Evolutionary conservation across 2,888 invertebrate genomes (phyloP).

Genomic region (Cheilosia vernalis): DNA sequence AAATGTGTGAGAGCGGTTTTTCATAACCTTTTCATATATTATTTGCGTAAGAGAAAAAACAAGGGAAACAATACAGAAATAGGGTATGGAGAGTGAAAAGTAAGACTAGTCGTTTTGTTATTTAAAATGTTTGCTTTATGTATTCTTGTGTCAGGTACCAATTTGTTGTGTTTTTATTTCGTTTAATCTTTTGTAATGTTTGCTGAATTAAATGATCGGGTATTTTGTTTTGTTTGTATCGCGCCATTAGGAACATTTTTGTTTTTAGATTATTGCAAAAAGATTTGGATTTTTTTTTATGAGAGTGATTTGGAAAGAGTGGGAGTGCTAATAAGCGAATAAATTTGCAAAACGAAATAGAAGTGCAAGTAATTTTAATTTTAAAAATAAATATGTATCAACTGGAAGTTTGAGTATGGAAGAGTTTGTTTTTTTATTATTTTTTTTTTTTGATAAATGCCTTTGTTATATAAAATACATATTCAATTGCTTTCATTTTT

Average conservation of each 20-base stretch:
- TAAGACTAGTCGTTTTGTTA: constrained; percentile 36
- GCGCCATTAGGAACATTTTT: constrained; percentile 73
- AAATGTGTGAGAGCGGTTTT: constrained; percentile 55
- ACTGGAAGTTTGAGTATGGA: constrained; percentile 68
- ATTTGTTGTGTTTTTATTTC: constrained; percentile 71
- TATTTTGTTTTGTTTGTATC: constrained; percentile 72
- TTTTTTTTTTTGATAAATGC: constrained; percentile 32
- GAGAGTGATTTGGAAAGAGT: constrained; percentile 1
- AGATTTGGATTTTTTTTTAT: constrained; percentile 23
- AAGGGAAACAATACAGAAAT: constrained; percentile 61
- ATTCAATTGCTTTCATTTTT: constrained; percentile 22
- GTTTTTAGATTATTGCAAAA: constrained; percentile 53
- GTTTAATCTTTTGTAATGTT: constrained; percentile 63
- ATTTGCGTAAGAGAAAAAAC: constrained; percentile 77
- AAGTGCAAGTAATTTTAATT: constrained; percentile 29
- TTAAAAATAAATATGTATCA: constrained; percentile 23
- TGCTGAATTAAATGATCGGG: constrained; percentile 78
- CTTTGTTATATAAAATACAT: constrained; percentile 22
- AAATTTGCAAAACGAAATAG: constrained; percentile 40
- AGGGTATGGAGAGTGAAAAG: constrained; percentile 29
- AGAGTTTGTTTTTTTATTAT: constrained; percentile 44
- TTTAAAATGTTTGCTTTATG: constrained; percentile 53
- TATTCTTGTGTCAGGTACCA: constrained; percentile 73
- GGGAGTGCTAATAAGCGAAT: constrained; percentile 44
- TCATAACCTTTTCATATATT: constrained; percentile 31